Conservation (phyloP, 2,797 vertebrate genomes). For the Rhincodon typus region DNA sequence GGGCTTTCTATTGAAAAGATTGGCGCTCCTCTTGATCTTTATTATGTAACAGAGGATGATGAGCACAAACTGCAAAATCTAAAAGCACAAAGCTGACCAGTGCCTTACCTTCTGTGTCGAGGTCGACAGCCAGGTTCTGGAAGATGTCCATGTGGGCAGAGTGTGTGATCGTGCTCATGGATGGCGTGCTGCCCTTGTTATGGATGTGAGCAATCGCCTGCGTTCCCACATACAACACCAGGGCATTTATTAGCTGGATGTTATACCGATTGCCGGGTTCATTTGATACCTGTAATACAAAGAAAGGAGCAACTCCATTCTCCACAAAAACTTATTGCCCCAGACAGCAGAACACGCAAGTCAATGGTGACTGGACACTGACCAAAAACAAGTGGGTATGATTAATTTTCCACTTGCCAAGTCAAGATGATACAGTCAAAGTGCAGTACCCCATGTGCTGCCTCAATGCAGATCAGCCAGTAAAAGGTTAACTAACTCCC, state of each 20-base stretch:
- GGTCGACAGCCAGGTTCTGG: conserved; percentile 94
- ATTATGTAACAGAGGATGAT: not conserved
- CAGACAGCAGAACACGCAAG: not conserved
- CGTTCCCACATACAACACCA: conserved; percentile 95
- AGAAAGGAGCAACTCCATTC: not conserved
- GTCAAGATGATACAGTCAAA: not conserved
- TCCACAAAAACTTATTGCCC: not conserved
- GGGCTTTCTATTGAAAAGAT: not conserved
- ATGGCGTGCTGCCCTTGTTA: conserved; percentile 97
- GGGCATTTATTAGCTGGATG: conserved; percentile 96
- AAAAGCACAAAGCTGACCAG: not conserved
- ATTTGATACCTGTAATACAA: conserved; percentile 69
- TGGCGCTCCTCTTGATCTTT: not conserved
- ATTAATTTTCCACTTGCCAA: not conserved
- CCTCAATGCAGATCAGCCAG: not conserved
- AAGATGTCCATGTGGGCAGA: conserved; percentile 99
- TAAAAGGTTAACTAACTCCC: too few relatives aligned
- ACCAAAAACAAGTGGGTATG: not conserved
- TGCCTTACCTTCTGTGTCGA: conserved; percentile 90
- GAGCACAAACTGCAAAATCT: not conserved
- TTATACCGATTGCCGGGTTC: conserved; percentile 98
- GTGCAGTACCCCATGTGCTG: not conserved
- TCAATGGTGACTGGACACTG: not conserved
- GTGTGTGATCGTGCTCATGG: conserved; percentile 99
- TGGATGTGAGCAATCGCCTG: conserved; percentile 98